phyloP scores from a whole-genome alignment of 1,140 invertebrate species.

The Drosophila albomicans region DNA sequence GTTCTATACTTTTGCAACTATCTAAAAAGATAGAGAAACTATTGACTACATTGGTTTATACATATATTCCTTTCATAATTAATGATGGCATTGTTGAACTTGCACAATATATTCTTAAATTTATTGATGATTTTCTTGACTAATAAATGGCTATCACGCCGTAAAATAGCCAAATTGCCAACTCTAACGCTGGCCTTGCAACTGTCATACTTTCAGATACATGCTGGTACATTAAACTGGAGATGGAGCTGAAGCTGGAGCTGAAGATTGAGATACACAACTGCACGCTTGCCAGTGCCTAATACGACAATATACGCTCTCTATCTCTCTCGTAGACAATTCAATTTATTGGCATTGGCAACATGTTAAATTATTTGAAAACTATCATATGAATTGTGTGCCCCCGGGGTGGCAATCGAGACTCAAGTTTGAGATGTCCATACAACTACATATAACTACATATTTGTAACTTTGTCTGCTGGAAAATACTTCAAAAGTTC shows the following conservation, averaged over 20 bases:
- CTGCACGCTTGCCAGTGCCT: slow-evolving; percentile 12
- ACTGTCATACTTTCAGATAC: slow-evolving; percentile 36
- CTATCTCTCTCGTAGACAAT: slow-evolving; percentile 24
- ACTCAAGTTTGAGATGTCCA: background rate
- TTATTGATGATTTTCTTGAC: too few relatives aligned
- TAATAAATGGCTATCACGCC: background rate
- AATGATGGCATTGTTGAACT: too few relatives aligned
- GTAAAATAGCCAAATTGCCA: background rate
- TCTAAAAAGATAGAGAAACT: too few relatives aligned
- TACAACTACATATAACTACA: too few relatives aligned
- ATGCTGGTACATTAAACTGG: slow-evolving; percentile 18
- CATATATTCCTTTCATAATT: too few relatives aligned
- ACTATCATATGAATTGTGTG: slow-evolving; percentile 43
- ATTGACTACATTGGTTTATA: too few relatives aligned
- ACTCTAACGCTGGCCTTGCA: slow-evolving; percentile 15
- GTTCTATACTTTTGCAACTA: too few relatives aligned
- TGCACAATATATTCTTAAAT: too few relatives aligned
- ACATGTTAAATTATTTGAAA: slow-evolving; percentile 62
- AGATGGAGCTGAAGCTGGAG: slow-evolving; percentile 1
- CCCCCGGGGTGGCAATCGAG: slow-evolving; percentile 9
- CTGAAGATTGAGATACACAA: slow-evolving; percentile 21
- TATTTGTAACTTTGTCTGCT: background rate
- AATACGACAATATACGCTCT: background rate
- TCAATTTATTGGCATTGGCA: slow-evolving; percentile 64
- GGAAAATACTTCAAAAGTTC: background rate